Evolutionary conservation across 2,888 invertebrate genomes (phyloP).

Genomic region (Catocala fraxini): DNA sequence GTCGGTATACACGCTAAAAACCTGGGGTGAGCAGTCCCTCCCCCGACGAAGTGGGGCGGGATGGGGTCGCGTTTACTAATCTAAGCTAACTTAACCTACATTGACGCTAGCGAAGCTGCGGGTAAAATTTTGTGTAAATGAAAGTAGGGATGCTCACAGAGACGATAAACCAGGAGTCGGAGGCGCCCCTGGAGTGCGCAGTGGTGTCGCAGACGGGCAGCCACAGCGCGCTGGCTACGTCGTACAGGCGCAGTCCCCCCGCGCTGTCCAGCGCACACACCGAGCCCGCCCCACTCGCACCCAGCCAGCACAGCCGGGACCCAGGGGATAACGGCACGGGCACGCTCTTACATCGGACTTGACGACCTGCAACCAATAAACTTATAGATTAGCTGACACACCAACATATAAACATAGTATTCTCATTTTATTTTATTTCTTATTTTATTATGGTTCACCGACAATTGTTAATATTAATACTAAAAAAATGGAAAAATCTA

Average conservation of each 20-base stretch:
- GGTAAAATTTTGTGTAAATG: no score
- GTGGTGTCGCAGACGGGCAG: constrained; percentile 93
- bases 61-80: no score
- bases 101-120: no score
- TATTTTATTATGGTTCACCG: no score
- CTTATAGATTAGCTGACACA: neutral
- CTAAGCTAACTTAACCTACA: no score
- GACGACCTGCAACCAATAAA: constrained; percentile 63
- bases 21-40: no score
- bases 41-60: no score
- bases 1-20: no score
- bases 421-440: no score
- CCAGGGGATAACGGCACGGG: constrained; percentile 90
- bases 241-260: constrained; percentile 92
- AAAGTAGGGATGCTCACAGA: constrained; percentile 81
- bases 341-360: constrained; percentile 82
- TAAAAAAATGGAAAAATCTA: no score
- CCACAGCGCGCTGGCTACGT: constrained; percentile 92
- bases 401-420: no score
- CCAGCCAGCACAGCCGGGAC: constrained; percentile 92
- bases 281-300: constrained; percentile 93
- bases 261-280: constrained; percentile 92
- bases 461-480: no score
- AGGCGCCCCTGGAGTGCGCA: constrained; percentile 84
- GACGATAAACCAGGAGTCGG: constrained; percentile 81